Evolutionary conservation across 2,888 invertebrate genomes (phyloP).

Genomic region (Prosopocoilus inquinatus): DNA sequence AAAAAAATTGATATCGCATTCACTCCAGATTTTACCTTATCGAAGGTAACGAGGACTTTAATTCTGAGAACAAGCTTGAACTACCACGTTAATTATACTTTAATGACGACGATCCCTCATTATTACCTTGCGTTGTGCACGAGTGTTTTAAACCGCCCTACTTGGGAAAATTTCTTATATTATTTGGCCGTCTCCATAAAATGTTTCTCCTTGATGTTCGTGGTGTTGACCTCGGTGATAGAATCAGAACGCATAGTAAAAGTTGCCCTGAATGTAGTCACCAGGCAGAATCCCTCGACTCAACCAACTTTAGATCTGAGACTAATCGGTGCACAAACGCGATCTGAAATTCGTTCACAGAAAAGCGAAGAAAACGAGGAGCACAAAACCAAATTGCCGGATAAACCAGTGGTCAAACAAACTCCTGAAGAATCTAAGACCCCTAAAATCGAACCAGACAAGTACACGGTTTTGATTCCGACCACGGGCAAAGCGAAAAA

Average conservation of each 20-base stretch:
- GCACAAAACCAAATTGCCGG: slow-evolving; percentile 31
- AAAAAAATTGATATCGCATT: slow-evolving; percentile 81
- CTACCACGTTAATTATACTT: slow-evolving; percentile 63
- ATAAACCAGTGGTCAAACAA: slow-evolving; percentile 31
- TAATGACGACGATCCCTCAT: slow-evolving; percentile 63
- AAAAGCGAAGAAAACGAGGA: slow-evolving; percentile 35
- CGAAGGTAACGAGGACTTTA: slow-evolving; percentile 66
- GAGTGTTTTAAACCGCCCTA: slow-evolving; percentile 66
- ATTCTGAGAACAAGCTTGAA: slow-evolving; percentile 62
- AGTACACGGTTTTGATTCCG: slow-evolving; percentile 41
- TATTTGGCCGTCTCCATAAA: slow-evolving; percentile 61
- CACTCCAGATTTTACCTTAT: slow-evolving; percentile 83
- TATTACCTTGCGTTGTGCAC: slow-evolving; percentile 69
- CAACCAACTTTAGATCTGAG: slow-evolving; percentile 64
- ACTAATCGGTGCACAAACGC: slow-evolving; percentile 53
- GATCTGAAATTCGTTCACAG: slow-evolving; percentile 43
- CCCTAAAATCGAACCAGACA: slow-evolving; percentile 43
- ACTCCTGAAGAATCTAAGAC: slow-evolving; percentile 38
- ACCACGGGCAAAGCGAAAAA: slow-evolving; percentile 44
- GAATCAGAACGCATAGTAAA: slow-evolving; percentile 70
- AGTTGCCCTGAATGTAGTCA: slow-evolving; percentile 47
- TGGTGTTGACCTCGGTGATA: slow-evolving; percentile 65
- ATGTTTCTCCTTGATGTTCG: slow-evolving; percentile 61
- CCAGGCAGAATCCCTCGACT: slow-evolving; percentile 54
- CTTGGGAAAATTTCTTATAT: slow-evolving; percentile 71